A percentile compares a stretch with the other conserved stretches of the same genome.
phyloP scores from a whole-genome alignment of 2,888 invertebrate species.

The Mythimna ferrago region DNA sequence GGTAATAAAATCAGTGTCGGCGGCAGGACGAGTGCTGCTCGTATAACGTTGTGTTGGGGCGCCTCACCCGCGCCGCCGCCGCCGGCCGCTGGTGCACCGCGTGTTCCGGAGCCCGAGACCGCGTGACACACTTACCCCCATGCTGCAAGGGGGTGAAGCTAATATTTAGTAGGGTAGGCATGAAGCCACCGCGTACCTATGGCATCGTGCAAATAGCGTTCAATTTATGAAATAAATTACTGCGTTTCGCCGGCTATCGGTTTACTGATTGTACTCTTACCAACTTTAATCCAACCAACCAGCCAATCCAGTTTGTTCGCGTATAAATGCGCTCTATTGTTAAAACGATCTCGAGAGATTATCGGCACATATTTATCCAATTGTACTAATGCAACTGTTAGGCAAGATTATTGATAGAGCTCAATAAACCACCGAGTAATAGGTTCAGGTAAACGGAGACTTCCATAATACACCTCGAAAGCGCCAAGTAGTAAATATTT shows the following conservation, averaged over 20 bases:
- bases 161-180: slow-evolving; percentile 27
- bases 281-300: not conserved
- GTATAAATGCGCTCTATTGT: not conserved
- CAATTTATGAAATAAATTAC: slow-evolving; percentile 27
- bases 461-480: not conserved
- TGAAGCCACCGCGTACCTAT: not conserved
- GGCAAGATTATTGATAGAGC: not conserved
- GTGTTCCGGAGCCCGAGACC: slow-evolving; percentile 3
- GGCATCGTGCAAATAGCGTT: not conserved
- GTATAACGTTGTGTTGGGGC: slow-evolving; percentile 15
- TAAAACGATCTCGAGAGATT: not conserved
- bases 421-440: not conserved
- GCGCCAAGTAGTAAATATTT: slow-evolving; percentile 2
- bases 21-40: not conserved
- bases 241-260: slow-evolving; percentile 1
- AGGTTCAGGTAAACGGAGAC: slow-evolving; percentile 7
- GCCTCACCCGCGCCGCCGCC: slow-evolving; percentile 9
- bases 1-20: slow-evolving; percentile 31
- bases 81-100: not conserved
- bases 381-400: slow-evolving; percentile 5
- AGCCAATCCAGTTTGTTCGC: not conserved
- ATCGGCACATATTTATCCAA: not conserved
- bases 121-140: slow-evolving; percentile 32
- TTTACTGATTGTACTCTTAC: not conserved
- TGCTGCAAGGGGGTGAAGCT: slow-evolving; percentile 20